Evolutionary conservation across 2,888 invertebrate genomes (phyloP), one percentile per base, ranked within the genome.

Genomic region (Spisula subtruncata): DNA sequence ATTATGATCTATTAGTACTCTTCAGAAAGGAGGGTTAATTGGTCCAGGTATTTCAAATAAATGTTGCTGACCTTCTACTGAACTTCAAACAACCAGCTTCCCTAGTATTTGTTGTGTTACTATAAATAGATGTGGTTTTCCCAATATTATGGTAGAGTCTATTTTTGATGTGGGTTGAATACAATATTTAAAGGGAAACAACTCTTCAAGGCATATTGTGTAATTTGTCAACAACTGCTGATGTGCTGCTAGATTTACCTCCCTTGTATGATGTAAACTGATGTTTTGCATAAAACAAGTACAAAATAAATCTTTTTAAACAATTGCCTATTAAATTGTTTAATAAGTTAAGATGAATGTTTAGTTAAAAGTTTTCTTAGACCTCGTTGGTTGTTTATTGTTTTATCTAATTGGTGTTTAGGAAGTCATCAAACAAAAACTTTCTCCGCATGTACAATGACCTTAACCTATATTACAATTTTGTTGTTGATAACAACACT

Each of bases 111-210:
- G 60, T 66, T 60, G 35, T 83, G 83, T 60, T 56, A 32, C 83
- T 84, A 84, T 84, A 48, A 46, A 75, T 84, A 84, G 84, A 75
- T 35, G 75, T 75, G 75, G 84, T 48, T 84, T 84, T 84, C 84
- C 84, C 84, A 84, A 51, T 71, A 84, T 25, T 71, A 32, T 32
- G 51, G 84, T 71, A 51, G 48, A 51, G 71, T 60, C 84, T 66
- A 84, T 75, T 84, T 32, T 83, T 66, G 16, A 41, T 29, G 29
- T 25, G 46, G 84, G 75, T 48, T 16, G 41, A 29, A 48, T 2
- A 75, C 14, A 29, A 20, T 48, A 16, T 6, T n/a, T 20, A 0
- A 84, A 84, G 84, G 75, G 84, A 84, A 75, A 51, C 75, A 46
- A 84, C 66, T 71, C 71, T 51, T 35, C 18, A 14, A 32, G 41